phyloP scores from a whole-genome alignment of 35 echinoderm and acorn worm genomes.

The Diadema setosum region DNA sequence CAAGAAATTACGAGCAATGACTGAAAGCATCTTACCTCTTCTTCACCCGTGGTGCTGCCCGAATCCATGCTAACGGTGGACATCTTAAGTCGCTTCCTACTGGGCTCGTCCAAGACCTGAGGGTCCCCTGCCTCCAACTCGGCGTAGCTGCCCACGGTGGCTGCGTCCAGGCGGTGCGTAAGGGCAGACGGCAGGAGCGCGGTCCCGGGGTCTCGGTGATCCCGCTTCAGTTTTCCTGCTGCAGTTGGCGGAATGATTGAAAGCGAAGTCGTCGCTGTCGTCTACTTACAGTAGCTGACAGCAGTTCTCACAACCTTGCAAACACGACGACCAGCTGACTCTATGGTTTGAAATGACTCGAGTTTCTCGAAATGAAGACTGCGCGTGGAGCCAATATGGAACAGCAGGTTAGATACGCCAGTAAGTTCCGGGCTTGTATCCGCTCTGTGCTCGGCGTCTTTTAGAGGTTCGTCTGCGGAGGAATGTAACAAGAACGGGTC shows the following conservation, averaged over 20 bases:
- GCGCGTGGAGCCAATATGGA: too few relatives aligned
- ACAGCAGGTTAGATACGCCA: background rate
- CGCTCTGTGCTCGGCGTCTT: background rate
- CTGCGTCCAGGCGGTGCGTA: constrained; percentile 10
- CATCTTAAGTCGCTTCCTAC: constrained; percentile 64
- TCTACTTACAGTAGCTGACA: constrained; percentile 7
- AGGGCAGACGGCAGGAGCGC: background rate
- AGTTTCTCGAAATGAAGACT: too few relatives aligned
- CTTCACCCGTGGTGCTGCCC: constrained; percentile 58
- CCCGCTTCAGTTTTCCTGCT: constrained; percentile 26
- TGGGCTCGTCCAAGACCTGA: constrained; percentile 40
- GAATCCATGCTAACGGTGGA: constrained; percentile 72
- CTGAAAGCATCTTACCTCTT: constrained; percentile 26
- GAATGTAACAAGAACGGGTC: background rate
- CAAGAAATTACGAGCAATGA: background rate
- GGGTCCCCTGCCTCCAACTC: constrained; percentile 30
- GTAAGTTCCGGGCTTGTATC: background rate
- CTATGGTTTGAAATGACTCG: too few relatives aligned
- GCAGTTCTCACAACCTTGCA: background rate
- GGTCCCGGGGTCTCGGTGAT: background rate
- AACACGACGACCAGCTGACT: too few relatives aligned
- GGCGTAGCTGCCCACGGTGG: constrained; percentile 65
- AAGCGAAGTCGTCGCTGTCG: background rate
- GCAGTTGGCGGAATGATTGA: constrained; percentile 19
- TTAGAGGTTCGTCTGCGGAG: constrained; percentile 4